These are phyloP conservation scores for Mormyrops boulengeri DNA, from an alignment of 2,797 vertebrate genomes.

Conservation along the genomic window DNA sequence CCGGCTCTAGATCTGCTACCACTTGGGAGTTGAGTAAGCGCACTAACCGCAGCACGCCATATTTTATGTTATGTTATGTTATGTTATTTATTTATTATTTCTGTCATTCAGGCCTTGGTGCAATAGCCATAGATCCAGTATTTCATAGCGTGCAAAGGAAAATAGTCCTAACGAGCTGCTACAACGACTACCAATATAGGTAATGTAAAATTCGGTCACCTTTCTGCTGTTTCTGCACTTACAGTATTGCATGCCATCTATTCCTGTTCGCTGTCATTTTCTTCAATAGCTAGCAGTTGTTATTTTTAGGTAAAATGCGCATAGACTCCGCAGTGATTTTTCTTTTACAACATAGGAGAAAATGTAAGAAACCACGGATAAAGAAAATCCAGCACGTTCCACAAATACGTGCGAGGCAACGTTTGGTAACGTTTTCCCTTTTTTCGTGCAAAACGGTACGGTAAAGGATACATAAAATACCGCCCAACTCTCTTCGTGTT, in stretches of 20 bases:
- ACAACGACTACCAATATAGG: slow-evolving; percentile 23
- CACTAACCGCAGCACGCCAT: slow-evolving; percentile 53
- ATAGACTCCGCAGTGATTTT: not conserved
- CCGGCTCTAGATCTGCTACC: slow-evolving; percentile 31
- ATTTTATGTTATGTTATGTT: slow-evolving; percentile 25
- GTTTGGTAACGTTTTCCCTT: not conserved
- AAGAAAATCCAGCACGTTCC: not conserved
- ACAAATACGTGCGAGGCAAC: not conserved
- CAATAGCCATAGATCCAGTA: slow-evolving; percentile 31
- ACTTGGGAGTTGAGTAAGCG: slow-evolving; percentile 56
- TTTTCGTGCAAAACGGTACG: not conserved
- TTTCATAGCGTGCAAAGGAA: slow-evolving; percentile 28
- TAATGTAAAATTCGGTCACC: slow-evolving; percentile 29
- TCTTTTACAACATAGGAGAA: not conserved
- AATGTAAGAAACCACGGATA: not conserved
- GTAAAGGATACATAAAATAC: slow-evolving; percentile 40
- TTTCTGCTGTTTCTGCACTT: not conserved
- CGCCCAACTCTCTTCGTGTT: slow-evolving; percentile 85
- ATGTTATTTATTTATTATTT: slow-evolving; percentile 18
- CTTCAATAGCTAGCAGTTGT: not conserved
- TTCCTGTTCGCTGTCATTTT: not conserved
- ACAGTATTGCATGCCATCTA: not conserved
- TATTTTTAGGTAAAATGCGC: not conserved
- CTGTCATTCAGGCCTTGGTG: slow-evolving; percentile 30
- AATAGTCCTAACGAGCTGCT: slow-evolving; percentile 16